Percentiles rank a stretch among this genome's conserved stretches.
phyloP scores from a whole-genome alignment of 2,113 vertebrate genomes.

The Sylvietta virens region DNA sequence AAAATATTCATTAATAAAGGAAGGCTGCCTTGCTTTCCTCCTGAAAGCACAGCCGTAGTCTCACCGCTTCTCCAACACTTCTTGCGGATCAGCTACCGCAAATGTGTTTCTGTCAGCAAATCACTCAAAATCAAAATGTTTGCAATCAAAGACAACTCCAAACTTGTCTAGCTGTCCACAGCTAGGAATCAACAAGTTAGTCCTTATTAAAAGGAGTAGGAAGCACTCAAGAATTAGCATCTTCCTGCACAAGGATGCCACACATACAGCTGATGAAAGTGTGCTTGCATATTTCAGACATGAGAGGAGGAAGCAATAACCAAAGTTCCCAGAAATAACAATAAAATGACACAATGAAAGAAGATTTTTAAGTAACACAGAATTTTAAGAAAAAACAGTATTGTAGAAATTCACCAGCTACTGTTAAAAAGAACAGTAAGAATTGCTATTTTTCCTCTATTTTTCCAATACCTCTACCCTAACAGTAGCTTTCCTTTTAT shows the following conservation, averaged over 20 bases:
- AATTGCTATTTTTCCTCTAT: background rate
- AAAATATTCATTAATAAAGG: background rate
- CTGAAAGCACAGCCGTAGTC: background rate
- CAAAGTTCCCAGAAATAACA: background rate
- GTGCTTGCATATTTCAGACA: background rate
- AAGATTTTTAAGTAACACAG: background rate
- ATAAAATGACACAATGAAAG: background rate
- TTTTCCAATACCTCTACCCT: background rate
- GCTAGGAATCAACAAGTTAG: background rate
- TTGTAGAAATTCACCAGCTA: background rate
- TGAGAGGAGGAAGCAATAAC: background rate
- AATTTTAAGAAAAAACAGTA: background rate
- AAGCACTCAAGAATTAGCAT: background rate
- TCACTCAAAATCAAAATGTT: slow-evolving; percentile 38
- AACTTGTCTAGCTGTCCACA: background rate
- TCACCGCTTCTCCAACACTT: background rate
- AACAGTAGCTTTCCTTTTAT: background rate
- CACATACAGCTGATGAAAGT: background rate
- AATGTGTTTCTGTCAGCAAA: background rate
- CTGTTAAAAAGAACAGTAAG: background rate
- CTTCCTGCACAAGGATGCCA: background rate
- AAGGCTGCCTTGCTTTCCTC: background rate
- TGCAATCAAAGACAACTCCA: slow-evolving; percentile 5
- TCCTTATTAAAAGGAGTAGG: background rate
- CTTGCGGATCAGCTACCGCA: background rate